Evolutionary conservation across 1,140 invertebrate genomes (phyloP).

Genomic region (Drosophila prosaltans): DNA sequence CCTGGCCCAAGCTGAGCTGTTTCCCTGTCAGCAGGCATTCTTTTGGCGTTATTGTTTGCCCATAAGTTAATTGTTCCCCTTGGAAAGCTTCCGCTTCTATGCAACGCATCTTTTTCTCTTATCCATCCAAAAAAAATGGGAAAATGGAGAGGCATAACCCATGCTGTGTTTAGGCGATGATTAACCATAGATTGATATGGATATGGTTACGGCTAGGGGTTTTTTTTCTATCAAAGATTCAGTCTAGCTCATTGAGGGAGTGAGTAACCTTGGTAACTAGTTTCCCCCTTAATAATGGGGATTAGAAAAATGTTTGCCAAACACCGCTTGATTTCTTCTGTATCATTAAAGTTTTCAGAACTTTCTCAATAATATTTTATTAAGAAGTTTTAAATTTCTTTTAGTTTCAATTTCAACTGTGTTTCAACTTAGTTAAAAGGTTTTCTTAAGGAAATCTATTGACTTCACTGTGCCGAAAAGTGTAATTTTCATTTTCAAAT

Average conservation of each 20-base stretch:
- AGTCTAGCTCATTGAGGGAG: conserved; percentile 5
- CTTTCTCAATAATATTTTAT: not conserved
- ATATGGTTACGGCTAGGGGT: conserved; percentile 36
- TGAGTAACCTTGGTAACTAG: conserved; percentile 28
- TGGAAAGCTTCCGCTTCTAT: conserved; percentile 64
- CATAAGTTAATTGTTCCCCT: conserved; percentile 79
- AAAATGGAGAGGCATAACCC: conserved; percentile 11
- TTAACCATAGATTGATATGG: conserved; percentile 67
- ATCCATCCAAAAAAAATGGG: conserved; percentile 32
- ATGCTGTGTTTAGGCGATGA: conserved; percentile 64
- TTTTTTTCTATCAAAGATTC: conserved; percentile 7
- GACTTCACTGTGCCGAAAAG: too few species aligned
- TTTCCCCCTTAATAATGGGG: not conserved
- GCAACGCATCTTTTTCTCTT: conserved; percentile 69
- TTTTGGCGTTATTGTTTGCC: conserved; percentile 78
- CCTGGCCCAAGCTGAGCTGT: conserved; percentile 26
- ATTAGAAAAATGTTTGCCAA: conserved; percentile 3
- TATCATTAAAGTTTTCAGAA: not conserved
- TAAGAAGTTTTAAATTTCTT: too few species aligned
- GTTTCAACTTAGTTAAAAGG: too few species aligned
- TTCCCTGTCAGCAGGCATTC: conserved; percentile 75
- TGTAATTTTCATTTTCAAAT: too few species aligned
- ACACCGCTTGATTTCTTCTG: not conserved
- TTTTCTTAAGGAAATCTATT: too few species aligned
- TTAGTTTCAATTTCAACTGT: too few species aligned